Evolutionary conservation across 1,140 invertebrate species (phyloP), one percentile per base, ranked within the genome.

Genomic region (Medauroidea extradentata): DNA sequence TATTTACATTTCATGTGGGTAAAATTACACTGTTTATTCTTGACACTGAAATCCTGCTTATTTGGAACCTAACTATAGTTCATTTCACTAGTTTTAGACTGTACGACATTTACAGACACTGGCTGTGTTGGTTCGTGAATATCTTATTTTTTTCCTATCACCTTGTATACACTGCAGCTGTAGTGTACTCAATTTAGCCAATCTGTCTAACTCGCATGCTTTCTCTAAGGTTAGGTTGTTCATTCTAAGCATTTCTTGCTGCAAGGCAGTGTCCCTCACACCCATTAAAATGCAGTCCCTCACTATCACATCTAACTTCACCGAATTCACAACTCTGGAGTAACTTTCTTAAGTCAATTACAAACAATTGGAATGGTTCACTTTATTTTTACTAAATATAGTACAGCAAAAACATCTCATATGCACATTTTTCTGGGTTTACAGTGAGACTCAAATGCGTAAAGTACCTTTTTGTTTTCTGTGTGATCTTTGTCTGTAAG

Each of bases 161-260:
- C 43, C 21, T 46, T 29, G 29, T 34, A 34, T 7, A 11, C 29
- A 34, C 29, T 34, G 29, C 29, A 51, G 42, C 41, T 64, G 62
- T 39, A 25, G 38, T 58, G 63, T 63, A 8, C 62, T 67, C 14
- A 56, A 24, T 53, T 73, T 67, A 34, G 57, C 18, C 11, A 64
- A 43, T 25, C 57, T 52, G 52, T 63, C 62, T 13, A 61, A 59
- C 16, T 65, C 53, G 1, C 72, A 58, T 8, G 68, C 68, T 59
- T 68, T 66, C 16, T 65, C 57, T 14, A 73, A 43, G 3, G 59
- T 69, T 41, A 75, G 57, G 23, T 67, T 60, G 9, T 54, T 41
- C n/a, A 63, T 64, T 55, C 67, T 57, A 24, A 73, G 57, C 29
- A 75, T 41, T 56, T 59, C 69, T 61, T 72, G 64, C 53, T 69